A percentile compares a stretch with the other conserved stretches of the same genome.
Conservation (phyloP, 2,888 invertebrate genomes). For the Hyposoter dolosus region DNA sequence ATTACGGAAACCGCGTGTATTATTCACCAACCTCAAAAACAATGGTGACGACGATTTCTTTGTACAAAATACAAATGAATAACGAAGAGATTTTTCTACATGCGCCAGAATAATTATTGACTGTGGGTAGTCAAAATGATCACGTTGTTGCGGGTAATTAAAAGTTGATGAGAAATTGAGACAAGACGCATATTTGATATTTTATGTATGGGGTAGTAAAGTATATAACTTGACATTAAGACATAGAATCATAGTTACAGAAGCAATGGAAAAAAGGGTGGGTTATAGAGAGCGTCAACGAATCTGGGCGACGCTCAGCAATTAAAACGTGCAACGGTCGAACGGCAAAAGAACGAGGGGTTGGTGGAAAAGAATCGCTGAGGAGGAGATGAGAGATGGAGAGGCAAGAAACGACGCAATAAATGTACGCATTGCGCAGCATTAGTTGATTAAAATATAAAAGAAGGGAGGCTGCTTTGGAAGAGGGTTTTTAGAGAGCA, state of each 20-base stretch:
- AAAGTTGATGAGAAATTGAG: too few relatives aligned
- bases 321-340: slow-evolving; percentile 81
- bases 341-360: slow-evolving; percentile 61
- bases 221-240: not conserved
- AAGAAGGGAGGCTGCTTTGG: slow-evolving; percentile 71
- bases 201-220: not conserved
- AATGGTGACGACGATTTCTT: not conserved
- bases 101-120: not conserved
- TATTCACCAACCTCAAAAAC: not conserved
- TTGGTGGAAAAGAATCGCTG: slow-evolving; percentile 69
- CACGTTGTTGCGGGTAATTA: not conserved
- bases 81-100: not conserved
- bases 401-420: slow-evolving; percentile 80
- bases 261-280: slow-evolving; percentile 26
- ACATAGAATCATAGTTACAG: not conserved
- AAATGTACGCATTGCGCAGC: slow-evolving; percentile 84
- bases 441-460: slow-evolving; percentile 85
- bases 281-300: slow-evolving; percentile 79
- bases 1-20: not conserved
- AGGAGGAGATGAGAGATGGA: slow-evolving; percentile 65
- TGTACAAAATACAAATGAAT: not conserved
- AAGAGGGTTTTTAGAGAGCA: slow-evolving; percentile 58
- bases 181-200: not conserved
- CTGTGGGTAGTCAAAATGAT: not conserved
- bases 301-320: slow-evolving; percentile 81